Evolutionary conservation across 2,888 invertebrate species (phyloP), one percentile per base, ranked within the genome.

Genomic region (Prosopocoilus inquinatus): DNA sequence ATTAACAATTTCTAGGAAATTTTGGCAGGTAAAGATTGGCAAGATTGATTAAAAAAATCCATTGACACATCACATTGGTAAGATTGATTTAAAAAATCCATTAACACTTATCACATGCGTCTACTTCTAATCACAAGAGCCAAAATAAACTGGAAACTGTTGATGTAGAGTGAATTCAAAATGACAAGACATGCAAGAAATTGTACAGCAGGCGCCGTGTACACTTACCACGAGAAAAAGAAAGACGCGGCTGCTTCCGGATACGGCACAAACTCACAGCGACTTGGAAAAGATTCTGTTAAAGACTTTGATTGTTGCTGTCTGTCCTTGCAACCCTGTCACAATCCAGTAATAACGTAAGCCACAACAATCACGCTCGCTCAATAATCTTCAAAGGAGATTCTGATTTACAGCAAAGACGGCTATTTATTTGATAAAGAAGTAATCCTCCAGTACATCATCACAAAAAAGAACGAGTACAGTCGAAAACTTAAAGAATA

Each of bases 221-320:
- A 99, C 75, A 96, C 98, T 0, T 98, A 99, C 70, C 94, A 96
- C 69, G 99, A 99, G 74, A 94, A 96, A 78, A 91, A 95, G 75
- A 95, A 95, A 73, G 98, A 99, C 74, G 94, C 96, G 1, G 86
- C 90, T 39, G 88, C 91, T 7, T 96, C 96, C 9, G 98, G 98
- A 5, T 99, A 96, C 76, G 97, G 92, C 1, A 91, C 91, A 33
- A 88, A 89, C 74, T 84, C 82, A 46, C 89, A 89, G 74, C 82
- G 98, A 69, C 85, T 98, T 47, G 95, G 96, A 3, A 98, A 95
- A 74, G 96, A 96, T 79, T 94, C 95, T 0, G 86, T 96, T 2
- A 91, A 94, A 78, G 94, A 91, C 72, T 99, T 98, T 75, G 99
- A 99, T 77, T 96, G 96, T 73, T 99, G 99, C 75, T 96, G 94